Percentiles rank a stretch among this genome's conserved stretches.
Conservation (phyloP, 1,140 invertebrate genomes). For the Andrena cerasifolii region DNA sequence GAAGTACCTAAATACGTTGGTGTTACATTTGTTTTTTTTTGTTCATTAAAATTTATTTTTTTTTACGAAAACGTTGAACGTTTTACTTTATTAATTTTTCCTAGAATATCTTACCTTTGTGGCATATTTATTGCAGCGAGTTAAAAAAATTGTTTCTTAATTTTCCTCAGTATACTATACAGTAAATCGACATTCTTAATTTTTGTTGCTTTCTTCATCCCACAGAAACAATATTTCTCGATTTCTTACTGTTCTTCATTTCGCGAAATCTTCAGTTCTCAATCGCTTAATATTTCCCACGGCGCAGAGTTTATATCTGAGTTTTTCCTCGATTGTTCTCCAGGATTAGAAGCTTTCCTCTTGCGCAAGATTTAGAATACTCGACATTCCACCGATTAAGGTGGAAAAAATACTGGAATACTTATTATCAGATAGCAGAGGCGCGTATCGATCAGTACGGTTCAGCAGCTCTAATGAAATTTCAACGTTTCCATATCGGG, state of each 20-base stretch:
- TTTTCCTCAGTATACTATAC: too few species aligned
- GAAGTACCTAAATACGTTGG: too few species aligned
- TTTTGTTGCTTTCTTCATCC: too few species aligned
- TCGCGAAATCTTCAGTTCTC: background rate
- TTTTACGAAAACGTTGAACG: too few species aligned
- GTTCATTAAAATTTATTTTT: too few species aligned
- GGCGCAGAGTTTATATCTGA: too few species aligned
- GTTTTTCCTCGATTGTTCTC: too few species aligned
- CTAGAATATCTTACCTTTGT: too few species aligned
- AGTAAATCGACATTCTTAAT: background rate
- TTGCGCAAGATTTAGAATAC: background rate
- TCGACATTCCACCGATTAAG: background rate
- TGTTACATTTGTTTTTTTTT: too few species aligned
- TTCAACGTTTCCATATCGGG: background rate
- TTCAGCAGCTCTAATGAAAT: constrained; percentile 16
- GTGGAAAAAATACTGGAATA: background rate
- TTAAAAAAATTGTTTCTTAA: too few species aligned
- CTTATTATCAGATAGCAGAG: constrained; percentile 50
- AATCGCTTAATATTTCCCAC: background rate
- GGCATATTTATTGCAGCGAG: background rate
- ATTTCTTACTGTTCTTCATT: background rate
- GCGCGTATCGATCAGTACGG: background rate
- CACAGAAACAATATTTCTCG: too few species aligned
- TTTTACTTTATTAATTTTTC: too few species aligned
- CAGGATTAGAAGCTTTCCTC: background rate